Evolutionary conservation across 2,888 invertebrate species (phyloP).

Genomic region (Galeruca laticollis): DNA sequence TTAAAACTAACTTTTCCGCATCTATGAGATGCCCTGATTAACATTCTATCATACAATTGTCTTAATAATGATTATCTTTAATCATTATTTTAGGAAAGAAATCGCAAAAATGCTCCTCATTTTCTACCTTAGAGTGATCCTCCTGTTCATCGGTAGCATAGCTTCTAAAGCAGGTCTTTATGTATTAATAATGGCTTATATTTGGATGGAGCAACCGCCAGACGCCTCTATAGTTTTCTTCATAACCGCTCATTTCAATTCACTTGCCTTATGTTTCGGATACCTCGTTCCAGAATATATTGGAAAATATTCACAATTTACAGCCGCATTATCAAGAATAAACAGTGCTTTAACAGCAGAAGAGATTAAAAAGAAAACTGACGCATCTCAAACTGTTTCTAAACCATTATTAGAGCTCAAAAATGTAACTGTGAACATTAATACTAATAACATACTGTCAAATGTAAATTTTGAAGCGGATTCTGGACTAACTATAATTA

Average conservation of each 20-base stretch:
- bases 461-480: conserved; percentile 66
- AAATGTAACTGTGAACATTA: conserved; percentile 51
- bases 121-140: conserved; percentile 59
- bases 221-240: conserved; percentile 52
- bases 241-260: conserved; percentile 46
- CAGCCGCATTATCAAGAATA: conserved; percentile 79
- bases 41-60: no score
- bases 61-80: not conserved
- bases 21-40: no score
- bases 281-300: conserved; percentile 89
- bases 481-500: conserved; percentile 68
- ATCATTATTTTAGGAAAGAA: conserved; percentile 70
- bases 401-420: conserved; percentile 51
- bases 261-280: conserved; percentile 80
- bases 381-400: conserved; percentile 29
- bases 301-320: conserved; percentile 82
- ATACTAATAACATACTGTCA: conserved; percentile 60
- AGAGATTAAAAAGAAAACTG: conserved; percentile 54
- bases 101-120: conserved; percentile 69
- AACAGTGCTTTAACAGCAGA: conserved; percentile 69
- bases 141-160: conserved; percentile 57
- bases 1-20: no score
- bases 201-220: conserved; percentile 47
- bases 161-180: conserved; percentile 53
- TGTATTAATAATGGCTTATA: conserved; percentile 53